Base-by-base conservation (phyloP, 1,140 invertebrate genomes). In the Caenorhabditis latens region DNA sequence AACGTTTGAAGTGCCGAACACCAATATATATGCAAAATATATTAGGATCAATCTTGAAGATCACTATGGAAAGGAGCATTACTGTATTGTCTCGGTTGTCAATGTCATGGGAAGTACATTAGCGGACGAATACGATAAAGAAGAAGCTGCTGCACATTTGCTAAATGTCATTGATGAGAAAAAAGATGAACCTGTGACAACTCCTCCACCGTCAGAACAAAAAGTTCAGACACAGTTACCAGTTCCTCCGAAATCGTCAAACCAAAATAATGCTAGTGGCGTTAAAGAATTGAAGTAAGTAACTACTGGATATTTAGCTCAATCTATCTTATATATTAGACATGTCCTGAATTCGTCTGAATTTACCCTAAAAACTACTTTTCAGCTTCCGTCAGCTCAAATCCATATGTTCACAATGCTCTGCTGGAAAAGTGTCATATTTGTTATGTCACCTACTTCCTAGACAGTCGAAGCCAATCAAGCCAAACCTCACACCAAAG, bases 31-130 rank as follows among this genome's bases (percentile, higher is more conserved):
- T 53, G 46, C 48, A 43, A 87, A 83, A 48, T 55, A 61, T 48
- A 88, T 90, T 58, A 88, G 94, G 93, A 90, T 98, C 0, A 97
- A 99, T 91, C 94, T 99, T 89, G 94, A 96, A 84, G 96, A 96
- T 21, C 96, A 99, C 93, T 96, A 99, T 92, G 97, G 97, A 14
- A 95, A 95, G 5, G 97, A 99, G 93, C 98, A 99, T 92, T 99
- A 96, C 92, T 99, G 98, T 93, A 98, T 98, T 0, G 94, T 99
- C 67, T 98, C 96, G 7, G 93, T 97, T 19, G 96, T 98, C 93
- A 95, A 96, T 57, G 96, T 97, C 6, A 98, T 96, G 92, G 97
- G 97, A 9, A 96, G 96, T 5, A 93, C 92, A 4, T 93, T 94
- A 91, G 92, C 93, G n/a, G 93, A 94, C 67, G 94, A 94, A 86